Percentiles rank a stretch among this genome's conserved stretches.
Evolutionary conservation across 2,113 vertebrate species (phyloP).

Genomic region (Myrmecobius fasciatus): DNA sequence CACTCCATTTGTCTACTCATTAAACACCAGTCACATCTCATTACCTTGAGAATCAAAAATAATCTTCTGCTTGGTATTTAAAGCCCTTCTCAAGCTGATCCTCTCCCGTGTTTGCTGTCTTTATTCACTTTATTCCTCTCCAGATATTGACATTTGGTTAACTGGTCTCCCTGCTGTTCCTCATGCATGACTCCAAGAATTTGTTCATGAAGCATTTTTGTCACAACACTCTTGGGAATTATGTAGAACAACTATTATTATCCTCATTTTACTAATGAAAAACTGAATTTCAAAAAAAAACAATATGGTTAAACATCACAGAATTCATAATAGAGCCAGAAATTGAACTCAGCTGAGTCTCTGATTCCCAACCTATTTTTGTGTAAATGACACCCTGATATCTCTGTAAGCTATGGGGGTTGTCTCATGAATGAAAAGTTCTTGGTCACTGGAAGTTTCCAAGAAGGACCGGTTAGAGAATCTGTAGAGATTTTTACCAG

Average conservation of each 20-base stretch:
- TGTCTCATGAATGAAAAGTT: not conserved
- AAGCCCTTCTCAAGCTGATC: not conserved
- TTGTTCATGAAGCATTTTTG: not conserved
- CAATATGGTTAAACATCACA: not conserved
- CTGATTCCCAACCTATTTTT: not conserved
- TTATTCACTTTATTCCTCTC: not conserved
- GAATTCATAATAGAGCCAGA: not conserved
- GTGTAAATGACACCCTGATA: not conserved
- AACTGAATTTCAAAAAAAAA: not conserved
- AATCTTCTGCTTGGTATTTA: not conserved
- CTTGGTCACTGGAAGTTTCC: not conserved
- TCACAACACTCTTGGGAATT: not conserved
- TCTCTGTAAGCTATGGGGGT: not conserved
- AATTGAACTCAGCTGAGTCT: not conserved
- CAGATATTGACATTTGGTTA: not conserved
- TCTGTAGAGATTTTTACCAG: not conserved
- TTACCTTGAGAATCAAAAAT: not conserved
- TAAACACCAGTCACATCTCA: not conserved
- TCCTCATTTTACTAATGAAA: not conserved
- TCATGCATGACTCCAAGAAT: not conserved
- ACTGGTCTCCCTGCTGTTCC: not conserved
- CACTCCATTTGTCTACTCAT: not conserved
- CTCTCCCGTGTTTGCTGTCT: not conserved
- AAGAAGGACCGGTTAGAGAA: not conserved
- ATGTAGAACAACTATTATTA: not conserved